Evolutionary conservation across 2,797 vertebrate species (phyloP).

Genomic region (Ctenosaura bakeri): DNA sequence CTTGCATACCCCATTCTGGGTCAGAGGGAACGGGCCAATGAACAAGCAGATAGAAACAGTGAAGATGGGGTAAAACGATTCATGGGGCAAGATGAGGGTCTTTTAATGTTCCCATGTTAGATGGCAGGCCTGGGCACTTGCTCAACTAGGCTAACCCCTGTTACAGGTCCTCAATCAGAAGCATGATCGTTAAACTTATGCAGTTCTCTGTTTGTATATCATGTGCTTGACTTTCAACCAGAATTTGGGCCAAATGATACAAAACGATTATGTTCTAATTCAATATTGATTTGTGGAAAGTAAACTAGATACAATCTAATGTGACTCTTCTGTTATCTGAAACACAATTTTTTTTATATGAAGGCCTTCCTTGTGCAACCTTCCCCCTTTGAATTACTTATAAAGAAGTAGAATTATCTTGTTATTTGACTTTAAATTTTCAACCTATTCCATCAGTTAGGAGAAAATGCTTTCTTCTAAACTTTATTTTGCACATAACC

Average conservation of each 20-base stretch:
- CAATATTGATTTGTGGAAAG: conserved; percentile 47
- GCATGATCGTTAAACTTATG: conserved; percentile 7
- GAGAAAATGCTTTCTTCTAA: too few relatives aligned
- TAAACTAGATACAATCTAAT: conserved; percentile 57
- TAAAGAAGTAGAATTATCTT: neutral
- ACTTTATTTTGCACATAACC: too few relatives aligned
- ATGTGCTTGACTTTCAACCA: conserved; percentile 48
- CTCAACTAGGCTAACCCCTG: neutral
- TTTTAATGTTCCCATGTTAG: neutral
- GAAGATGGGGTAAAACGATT: neutral
- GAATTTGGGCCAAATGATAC: conserved; percentile 36
- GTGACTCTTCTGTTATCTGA: conserved; percentile 23
- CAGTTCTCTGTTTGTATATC: neutral
- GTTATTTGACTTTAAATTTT: neutral
- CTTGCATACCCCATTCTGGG: neutral
- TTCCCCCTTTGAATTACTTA: neutral
- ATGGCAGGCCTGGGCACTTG: neutral
- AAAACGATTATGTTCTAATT: conserved; percentile 12
- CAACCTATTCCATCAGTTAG: neutral
- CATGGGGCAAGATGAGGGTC: neutral
- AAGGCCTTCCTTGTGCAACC: neutral
- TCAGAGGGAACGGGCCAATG: neutral
- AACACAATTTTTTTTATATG: neutral
- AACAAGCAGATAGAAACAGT: neutral
- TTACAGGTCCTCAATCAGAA: neutral